Conservation (phyloP, 2,888 invertebrate genomes). For the Drosophila formosana region DNA sequence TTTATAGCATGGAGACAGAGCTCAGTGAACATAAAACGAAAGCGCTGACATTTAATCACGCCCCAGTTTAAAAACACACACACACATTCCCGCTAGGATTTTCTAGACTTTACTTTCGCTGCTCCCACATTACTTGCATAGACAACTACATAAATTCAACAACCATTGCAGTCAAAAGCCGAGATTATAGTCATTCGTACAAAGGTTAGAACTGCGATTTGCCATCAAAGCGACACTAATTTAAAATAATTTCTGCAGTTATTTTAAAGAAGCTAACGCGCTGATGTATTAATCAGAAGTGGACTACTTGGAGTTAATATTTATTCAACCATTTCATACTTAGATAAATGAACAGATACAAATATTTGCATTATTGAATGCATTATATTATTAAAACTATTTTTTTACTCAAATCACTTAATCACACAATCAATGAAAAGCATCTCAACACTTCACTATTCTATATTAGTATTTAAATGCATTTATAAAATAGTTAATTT, state of each 20-base stretch:
- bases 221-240: conserved; percentile 9
- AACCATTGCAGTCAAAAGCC: conserved; percentile 17
- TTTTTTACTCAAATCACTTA: background rate
- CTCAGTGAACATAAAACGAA: conserved; percentile 47
- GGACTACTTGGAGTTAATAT: background rate
- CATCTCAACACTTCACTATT: background rate
- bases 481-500: background rate
- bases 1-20: conserved; percentile 50
- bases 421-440: background rate
- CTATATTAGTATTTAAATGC: background rate
- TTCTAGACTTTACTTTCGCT: conserved; percentile 24
- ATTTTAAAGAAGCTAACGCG: background rate
- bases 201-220: conserved; percentile 20
- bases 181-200: conserved; percentile 28
- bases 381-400: background rate
- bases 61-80: conserved; percentile 21
- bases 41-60: conserved; percentile 68
- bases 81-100: conserved; percentile 15
- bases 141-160: conserved; percentile 68
- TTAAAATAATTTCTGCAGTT: background rate
- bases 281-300: background rate
- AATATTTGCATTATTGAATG: no score
- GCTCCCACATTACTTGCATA: conserved; percentile 24
- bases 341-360: no score
- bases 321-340: background rate